phyloP scores from a whole-genome alignment of 1,140 invertebrate species.

The Pseudomyrmex pallidus region DNA sequence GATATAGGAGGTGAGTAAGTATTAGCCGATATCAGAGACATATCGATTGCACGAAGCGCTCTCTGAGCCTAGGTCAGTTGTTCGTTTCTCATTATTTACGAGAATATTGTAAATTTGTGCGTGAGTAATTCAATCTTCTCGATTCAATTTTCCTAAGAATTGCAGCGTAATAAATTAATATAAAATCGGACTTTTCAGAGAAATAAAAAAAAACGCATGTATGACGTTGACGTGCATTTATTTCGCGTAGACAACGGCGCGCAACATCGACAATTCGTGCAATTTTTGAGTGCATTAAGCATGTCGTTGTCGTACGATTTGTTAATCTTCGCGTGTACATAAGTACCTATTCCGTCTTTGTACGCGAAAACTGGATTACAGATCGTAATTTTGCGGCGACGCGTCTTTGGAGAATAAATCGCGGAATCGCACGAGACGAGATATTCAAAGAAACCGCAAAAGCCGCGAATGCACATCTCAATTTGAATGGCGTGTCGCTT shows the following conservation, averaged over 20 bases:
- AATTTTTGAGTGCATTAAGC: constrained; percentile 30
- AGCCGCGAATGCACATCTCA: background rate
- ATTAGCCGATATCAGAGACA: constrained; percentile 33
- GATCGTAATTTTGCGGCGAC: constrained; percentile 12
- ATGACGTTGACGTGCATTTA: background rate
- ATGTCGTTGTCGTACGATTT: background rate
- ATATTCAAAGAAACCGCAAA: background rate
- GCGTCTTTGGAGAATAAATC: background rate
- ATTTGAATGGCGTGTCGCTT: no score
- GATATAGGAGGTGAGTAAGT: background rate
- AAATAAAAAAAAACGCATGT: background rate
- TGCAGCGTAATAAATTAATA: background rate
- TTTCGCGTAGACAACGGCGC: background rate
- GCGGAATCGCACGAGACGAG: background rate
- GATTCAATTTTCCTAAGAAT: background rate
- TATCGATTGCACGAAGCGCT: constrained; percentile 49
- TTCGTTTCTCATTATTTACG: background rate
- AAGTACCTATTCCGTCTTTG: constrained; percentile 17
- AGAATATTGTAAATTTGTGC: background rate
- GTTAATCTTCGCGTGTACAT: constrained; percentile 37
- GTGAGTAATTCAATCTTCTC: background rate
- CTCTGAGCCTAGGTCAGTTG: constrained; percentile 54
- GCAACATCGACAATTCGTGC: constrained; percentile 17
- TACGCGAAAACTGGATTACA: constrained; percentile 25
- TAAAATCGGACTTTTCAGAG: background rate